Conservation (phyloP, 2,888 invertebrate species). For the Protophormia terraenovae region DNA sequence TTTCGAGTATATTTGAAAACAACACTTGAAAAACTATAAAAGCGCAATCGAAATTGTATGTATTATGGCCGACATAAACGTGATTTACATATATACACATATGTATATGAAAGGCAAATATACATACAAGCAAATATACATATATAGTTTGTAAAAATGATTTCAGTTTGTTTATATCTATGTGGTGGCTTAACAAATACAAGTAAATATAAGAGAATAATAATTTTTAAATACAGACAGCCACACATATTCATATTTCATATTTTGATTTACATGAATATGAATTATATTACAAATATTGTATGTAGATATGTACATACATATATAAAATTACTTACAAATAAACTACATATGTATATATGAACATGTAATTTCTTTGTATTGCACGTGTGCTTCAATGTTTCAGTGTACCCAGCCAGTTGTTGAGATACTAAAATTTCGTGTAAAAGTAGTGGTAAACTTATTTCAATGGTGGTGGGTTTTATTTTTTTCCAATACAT, state of each 20-base stretch:
- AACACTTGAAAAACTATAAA: conserved; percentile 65
- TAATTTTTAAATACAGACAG: background rate
- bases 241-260: conserved; percentile 34
- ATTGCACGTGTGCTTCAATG: conserved; percentile 35
- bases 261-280: conserved; percentile 45
- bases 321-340: background rate
- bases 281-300: conserved; percentile 47
- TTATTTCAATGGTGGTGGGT: too few species aligned
- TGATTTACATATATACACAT: conserved; percentile 48
- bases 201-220: conserved; percentile 29
- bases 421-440: too few species aligned
- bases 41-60: conserved; percentile 66
- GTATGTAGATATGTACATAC: background rate
- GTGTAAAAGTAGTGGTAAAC: too few species aligned
- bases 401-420: too few species aligned
- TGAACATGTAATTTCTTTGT: background rate
- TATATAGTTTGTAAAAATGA: too few species aligned
- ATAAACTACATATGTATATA: background rate
- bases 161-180: too few species aligned
- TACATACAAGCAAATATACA: background rate
- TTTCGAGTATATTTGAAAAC: conserved; percentile 66
- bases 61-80: conserved; percentile 68
- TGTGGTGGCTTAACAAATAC: background rate
- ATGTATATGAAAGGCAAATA: background rate
- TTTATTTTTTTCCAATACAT: too few species aligned